phyloP scores from a whole-genome alignment of 1,140 invertebrate genomes.

The Micrasema longulum region DNA sequence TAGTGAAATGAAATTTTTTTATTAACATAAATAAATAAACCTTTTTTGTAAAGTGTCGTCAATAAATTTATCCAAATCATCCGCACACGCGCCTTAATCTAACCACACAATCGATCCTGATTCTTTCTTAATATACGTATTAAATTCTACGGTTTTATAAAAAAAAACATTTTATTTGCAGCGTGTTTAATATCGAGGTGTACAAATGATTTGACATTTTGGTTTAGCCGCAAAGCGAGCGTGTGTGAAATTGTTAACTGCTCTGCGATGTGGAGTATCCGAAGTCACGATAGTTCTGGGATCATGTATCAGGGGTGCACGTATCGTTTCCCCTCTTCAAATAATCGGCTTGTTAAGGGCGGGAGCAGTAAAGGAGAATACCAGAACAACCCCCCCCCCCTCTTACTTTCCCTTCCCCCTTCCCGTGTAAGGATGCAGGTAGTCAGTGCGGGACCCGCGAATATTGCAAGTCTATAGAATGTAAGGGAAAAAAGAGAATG shows the following conservation, averaged over 20 bases:
- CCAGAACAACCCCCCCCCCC: background rate
- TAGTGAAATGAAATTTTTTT: too few species aligned
- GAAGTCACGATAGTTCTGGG: conserved; percentile 20
- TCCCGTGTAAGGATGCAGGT: conserved; percentile 27
- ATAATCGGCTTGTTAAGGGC: conserved; percentile 42
- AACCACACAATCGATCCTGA: background rate
- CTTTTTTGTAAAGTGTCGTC: background rate
- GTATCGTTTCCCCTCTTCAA: conserved; percentile 43
- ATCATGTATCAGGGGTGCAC: conserved; percentile 37
- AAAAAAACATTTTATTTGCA: background rate
- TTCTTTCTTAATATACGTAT: background rate
- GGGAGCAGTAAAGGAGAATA: background rate
- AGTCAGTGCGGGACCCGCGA: background rate
- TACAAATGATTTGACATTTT: too few species aligned
- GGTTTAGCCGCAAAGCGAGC: too few species aligned
- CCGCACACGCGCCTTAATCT: conserved; percentile 24
- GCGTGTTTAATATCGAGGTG: background rate
- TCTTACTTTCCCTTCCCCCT: background rate
- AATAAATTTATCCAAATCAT: conserved; percentile 18
- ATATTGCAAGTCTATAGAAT: background rate
- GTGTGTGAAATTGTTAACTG: too few species aligned
- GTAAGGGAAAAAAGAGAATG: too few species aligned
- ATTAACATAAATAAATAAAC: too few species aligned
- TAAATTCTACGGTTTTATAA: background rate
- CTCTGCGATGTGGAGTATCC: too few species aligned